phyloP scores from a whole-genome alignment of 2,888 invertebrate genomes.

The Synanthedon andrenaeformis region DNA sequence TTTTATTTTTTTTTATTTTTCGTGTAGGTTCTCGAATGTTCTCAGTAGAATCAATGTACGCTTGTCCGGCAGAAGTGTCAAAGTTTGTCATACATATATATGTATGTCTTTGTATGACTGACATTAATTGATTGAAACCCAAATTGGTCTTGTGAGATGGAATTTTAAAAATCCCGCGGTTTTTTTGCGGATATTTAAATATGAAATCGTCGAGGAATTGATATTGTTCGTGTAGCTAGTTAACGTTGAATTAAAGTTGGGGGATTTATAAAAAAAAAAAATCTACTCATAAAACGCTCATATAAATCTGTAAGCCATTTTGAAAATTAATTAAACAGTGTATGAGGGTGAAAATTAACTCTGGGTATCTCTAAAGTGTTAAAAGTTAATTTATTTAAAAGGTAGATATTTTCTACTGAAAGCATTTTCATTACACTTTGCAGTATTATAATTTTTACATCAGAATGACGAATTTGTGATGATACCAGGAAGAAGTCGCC shows the following conservation, averaged over 20 bases:
- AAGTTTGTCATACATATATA: constrained; percentile 15
- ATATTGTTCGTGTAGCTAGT: background rate
- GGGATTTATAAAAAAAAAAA: background rate
- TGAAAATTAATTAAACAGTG: no score
- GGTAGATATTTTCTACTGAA: no score
- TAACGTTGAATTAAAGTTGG: background rate
- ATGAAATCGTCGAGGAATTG: background rate
- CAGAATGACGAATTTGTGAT: no score
- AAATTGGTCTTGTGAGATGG: background rate
- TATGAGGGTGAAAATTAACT: no score
- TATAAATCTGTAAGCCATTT: no score
- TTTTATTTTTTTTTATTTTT: constrained; percentile 13
- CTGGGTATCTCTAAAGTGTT: no score
- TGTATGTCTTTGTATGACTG: background rate
- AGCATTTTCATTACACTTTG: no score
- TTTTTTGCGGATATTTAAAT: background rate
- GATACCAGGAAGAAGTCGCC: no score
- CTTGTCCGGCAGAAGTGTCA: constrained; percentile 38
- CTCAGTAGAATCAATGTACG: constrained; percentile 66
- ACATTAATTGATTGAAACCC: background rate
- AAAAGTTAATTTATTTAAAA: no score
- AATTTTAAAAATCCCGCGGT: background rate
- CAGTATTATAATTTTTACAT: no score
- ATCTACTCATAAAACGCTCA: no score
- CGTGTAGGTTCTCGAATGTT: constrained; percentile 60